These are phyloP conservation scores for Parasteatoda tepidariorum DNA, from an alignment of 1,140 invertebrate genomes.

Conservation along the genomic window DNA sequence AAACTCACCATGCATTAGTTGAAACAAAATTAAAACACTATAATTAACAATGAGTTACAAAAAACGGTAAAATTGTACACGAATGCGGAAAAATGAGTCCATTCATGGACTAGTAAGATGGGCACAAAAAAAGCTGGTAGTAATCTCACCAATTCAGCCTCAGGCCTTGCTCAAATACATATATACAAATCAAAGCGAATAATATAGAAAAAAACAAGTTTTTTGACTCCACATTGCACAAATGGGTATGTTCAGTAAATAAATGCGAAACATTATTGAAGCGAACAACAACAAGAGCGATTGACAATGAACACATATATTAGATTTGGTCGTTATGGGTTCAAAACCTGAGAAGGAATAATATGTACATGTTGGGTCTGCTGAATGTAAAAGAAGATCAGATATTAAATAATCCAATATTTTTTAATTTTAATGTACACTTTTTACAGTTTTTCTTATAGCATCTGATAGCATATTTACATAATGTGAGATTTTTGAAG, in stretches of 20 bases:
- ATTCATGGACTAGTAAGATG: background rate
- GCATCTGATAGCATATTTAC: background rate
- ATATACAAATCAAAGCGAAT: background rate
- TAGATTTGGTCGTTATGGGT: constrained; percentile 37
- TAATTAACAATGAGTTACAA: constrained; percentile 27
- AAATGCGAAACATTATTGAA: constrained; percentile 45
- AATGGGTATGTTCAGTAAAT: constrained; percentile 47
- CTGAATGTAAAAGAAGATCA: constrained; percentile 34
- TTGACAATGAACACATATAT: constrained; percentile 55
- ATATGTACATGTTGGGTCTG: constrained; percentile 24
- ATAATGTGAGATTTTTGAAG: background rate
- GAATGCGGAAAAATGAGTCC: background rate
- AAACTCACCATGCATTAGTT: constrained; percentile 23
- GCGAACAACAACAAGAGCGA: constrained; percentile 31
- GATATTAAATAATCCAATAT: constrained; percentile 1
- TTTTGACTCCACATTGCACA: constrained; percentile 50
- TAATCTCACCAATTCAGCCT: background rate
- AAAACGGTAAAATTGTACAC: constrained; percentile 29
- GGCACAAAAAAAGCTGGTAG: background rate
- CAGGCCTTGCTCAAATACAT: background rate
- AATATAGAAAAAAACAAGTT: constrained; percentile 5
- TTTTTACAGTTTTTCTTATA: constrained; percentile 1
- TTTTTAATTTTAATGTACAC: background rate
- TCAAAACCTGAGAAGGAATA: constrained; percentile 34
- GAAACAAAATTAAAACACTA: constrained; percentile 21